These are phyloP conservation scores for Mormyrus iriodes DNA, from an alignment of 2,113 vertebrate genomes.

Conservation along the genomic window DNA sequence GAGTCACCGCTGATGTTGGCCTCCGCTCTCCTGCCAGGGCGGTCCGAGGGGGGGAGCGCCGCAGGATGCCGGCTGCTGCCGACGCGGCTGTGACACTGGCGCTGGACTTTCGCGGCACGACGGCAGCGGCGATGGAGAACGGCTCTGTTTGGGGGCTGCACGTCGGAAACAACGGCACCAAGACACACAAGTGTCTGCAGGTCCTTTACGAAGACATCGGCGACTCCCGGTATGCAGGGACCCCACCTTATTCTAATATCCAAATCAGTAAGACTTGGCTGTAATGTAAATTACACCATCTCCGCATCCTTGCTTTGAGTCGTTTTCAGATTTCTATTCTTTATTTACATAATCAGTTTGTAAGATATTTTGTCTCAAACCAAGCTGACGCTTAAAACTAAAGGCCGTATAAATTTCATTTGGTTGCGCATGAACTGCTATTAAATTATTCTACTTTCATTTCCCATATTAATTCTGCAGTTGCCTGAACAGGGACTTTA, in stretches of 20 bases:
- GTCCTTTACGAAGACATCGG: conserved; percentile 85
- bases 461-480: background rate
- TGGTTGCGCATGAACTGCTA: background rate
- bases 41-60: conserved; percentile 24
- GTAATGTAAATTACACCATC: background rate
- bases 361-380: background rate
- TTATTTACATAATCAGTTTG: background rate
- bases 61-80: conserved; percentile 66
- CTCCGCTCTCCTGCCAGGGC: conserved; percentile 17
- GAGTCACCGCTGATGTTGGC: background rate
- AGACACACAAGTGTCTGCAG: conserved; percentile 79
- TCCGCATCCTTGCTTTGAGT: background rate
- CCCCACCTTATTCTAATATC: background rate
- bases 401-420: background rate
- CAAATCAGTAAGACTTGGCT: background rate
- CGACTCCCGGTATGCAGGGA: conserved; percentile 67
- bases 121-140: conserved; percentile 52
- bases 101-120: conserved; percentile 39
- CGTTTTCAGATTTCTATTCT: background rate
- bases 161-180: conserved; percentile 67
- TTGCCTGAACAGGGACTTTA: background rate
- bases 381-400: background rate
- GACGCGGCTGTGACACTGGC: conserved; percentile 57
- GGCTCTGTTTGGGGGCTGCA: conserved; percentile 51
- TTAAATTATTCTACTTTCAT: background rate